phyloP scores from a whole-genome alignment of 2,113 vertebrate genomes.

The Tangachromis dhanisi region DNA sequence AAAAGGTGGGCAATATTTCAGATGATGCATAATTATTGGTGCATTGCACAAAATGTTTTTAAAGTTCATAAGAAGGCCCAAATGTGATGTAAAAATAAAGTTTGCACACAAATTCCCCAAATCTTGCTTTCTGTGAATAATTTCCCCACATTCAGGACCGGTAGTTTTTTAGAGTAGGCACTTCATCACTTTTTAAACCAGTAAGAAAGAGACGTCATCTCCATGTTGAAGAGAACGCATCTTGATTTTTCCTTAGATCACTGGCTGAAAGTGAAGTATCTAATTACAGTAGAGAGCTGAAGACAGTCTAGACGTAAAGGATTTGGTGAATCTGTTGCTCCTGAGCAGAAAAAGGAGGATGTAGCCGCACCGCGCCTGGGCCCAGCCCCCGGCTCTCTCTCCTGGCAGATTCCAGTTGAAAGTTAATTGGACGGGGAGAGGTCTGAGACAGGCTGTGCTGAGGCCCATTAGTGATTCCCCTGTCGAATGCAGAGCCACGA shows the following conservation, averaged over 20 bases:
- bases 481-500: constrained; percentile 75
- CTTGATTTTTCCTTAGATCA: constrained; percentile 20
- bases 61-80: background rate
- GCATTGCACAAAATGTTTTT: background rate
- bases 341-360: constrained; percentile 41
- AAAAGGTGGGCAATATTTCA: background rate
- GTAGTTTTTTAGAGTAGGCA: background rate
- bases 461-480: constrained; percentile 78
- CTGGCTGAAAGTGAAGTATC: constrained; percentile 19
- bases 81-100: background rate
- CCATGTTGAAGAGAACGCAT: background rate
- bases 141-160: background rate
- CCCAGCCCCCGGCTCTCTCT: constrained; percentile 41
- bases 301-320: constrained; percentile 57
- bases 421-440: constrained; percentile 77
- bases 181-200: background rate
- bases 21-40: background rate
- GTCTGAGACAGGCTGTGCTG: constrained; percentile 71
- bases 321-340: constrained; percentile 64
- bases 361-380: constrained; percentile 15
- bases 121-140: background rate
- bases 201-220: background rate
- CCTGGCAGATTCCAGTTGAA: constrained; percentile 72
- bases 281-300: constrained; percentile 59
- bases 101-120: background rate